These are phyloP conservation scores for Melanitta fusca DNA, from an alignment of 2,797 vertebrate genomes.

Conservation along the genomic window DNA sequence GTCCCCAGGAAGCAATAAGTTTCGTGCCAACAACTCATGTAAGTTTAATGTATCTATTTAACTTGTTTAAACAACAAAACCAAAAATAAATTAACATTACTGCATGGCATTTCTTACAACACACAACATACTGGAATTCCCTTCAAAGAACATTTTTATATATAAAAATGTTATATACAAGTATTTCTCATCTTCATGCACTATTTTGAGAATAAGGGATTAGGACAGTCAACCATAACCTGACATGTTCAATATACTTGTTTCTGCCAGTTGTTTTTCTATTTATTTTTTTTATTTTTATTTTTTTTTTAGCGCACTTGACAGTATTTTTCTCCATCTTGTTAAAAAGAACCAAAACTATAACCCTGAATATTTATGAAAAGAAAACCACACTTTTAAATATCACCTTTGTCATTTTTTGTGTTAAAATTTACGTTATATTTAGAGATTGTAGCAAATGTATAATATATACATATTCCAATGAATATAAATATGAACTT, in stretches of 20 bases:
- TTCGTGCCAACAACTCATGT: conserved; percentile 43
- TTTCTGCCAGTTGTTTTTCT: conserved; percentile 64
- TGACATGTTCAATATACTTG: neutral
- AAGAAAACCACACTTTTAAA: conserved; percentile 37
- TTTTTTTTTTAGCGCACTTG: neutral
- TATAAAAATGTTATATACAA: neutral
- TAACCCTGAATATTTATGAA: conserved; percentile 48
- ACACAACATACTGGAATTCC: neutral
- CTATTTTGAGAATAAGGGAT: neutral
- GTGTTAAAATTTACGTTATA: conserved; percentile 4
- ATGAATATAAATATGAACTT: conserved; percentile 39
- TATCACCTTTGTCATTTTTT: conserved; percentile 49
- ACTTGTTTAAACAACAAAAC: neutral
- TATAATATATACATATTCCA: conserved; percentile 19
- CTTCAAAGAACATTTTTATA: neutral
- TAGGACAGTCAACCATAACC: neutral
- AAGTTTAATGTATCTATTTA: conserved; percentile 32
- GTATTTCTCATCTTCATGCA: neutral
- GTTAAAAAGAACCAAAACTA: neutral
- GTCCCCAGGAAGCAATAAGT: conserved; percentile 26
- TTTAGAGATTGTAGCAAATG: conserved; percentile 16
- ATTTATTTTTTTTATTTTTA: neutral
- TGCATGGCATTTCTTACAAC: neutral
- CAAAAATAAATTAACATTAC: conserved; percentile 26
- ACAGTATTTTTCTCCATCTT: conserved; percentile 41